Conservation (phyloP, 2,888 invertebrate genomes). For the Chaitophorus viminalis region DNA sequence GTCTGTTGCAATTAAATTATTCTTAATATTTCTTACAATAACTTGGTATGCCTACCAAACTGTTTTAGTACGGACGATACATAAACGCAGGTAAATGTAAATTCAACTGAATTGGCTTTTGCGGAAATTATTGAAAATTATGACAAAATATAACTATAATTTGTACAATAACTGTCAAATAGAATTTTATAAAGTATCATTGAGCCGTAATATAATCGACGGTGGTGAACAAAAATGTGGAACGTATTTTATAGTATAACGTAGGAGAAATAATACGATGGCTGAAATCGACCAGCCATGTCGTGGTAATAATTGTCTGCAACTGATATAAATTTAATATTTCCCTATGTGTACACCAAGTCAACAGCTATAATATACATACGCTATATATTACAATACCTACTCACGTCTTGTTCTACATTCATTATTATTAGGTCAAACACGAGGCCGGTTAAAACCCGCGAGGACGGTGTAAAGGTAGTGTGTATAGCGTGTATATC, state of each 20-base stretch:
- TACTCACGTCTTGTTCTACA: constrained; percentile 21
- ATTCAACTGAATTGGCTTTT: neutral
- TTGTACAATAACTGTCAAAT: neutral
- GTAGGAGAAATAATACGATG: neutral
- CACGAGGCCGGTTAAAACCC: constrained; percentile 28
- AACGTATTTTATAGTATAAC: neutral
- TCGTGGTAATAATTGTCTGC: constrained; percentile 15
- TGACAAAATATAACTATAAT: neutral
- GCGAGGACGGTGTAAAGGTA: constrained; percentile 11
- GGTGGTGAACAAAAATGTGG: neutral
- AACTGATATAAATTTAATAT: constrained; percentile 29
- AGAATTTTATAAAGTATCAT: neutral
- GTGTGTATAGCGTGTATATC: constrained; percentile 16
- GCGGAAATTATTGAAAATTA: neutral
- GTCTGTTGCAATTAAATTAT: neutral
- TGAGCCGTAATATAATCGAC: neutral
- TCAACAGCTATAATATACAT: constrained; percentile 24
- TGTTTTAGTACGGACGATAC: no score
- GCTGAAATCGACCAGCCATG: neutral
- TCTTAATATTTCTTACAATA: neutral
- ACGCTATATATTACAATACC: constrained; percentile 1
- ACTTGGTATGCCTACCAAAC: neutral
- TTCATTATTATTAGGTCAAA: constrained; percentile 51
- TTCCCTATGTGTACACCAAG: constrained; percentile 4
- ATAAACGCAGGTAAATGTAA: neutral